phyloP scores from a whole-genome alignment of 2,888 invertebrate genomes.

The Noctua fimbriata region DNA sequence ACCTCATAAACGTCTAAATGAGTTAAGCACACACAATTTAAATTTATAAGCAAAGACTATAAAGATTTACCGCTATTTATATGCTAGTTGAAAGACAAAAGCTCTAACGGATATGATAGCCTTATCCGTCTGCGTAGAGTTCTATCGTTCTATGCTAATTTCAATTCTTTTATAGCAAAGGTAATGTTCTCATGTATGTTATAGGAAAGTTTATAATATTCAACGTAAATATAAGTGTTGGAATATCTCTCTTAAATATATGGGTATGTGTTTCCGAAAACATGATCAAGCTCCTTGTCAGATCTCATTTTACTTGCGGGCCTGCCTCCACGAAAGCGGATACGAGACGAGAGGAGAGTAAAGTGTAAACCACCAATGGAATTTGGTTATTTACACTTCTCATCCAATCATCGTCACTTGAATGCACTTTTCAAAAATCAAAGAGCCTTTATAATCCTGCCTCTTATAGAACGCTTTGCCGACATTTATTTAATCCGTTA shows the following conservation, averaged over 20 bases:
- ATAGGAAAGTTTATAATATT: not conserved
- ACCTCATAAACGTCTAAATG: conserved; percentile 29
- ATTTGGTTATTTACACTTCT: not conserved
- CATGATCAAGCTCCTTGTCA: not conserved
- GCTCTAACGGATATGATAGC: conserved; percentile 57
- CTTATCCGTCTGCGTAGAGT: conserved; percentile 49
- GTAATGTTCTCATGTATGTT: not conserved
- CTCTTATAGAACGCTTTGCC: conserved; percentile 23
- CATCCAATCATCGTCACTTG: not conserved
- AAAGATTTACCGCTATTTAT: conserved; percentile 53
- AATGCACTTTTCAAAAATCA: not conserved
- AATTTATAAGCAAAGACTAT: conserved; percentile 24
- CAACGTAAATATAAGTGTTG: not conserved
- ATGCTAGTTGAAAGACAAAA: conserved; percentile 42
- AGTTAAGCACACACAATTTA: conserved; percentile 15
- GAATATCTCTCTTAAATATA: not conserved
- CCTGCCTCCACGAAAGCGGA: not conserved
- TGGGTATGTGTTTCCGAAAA: not conserved
- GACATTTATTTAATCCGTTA: conserved; percentile 39
- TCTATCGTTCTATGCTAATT: conserved; percentile 50
- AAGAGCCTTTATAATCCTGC: conserved; percentile 12
- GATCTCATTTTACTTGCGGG: not conserved
- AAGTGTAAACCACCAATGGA: not conserved
- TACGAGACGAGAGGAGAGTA: not conserved
- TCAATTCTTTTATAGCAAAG: not conserved